Evolutionary conservation across 2,797 vertebrate genomes (phyloP), one percentile per base, ranked within the genome.

Genomic region (Sebastes umbrosus): DNA sequence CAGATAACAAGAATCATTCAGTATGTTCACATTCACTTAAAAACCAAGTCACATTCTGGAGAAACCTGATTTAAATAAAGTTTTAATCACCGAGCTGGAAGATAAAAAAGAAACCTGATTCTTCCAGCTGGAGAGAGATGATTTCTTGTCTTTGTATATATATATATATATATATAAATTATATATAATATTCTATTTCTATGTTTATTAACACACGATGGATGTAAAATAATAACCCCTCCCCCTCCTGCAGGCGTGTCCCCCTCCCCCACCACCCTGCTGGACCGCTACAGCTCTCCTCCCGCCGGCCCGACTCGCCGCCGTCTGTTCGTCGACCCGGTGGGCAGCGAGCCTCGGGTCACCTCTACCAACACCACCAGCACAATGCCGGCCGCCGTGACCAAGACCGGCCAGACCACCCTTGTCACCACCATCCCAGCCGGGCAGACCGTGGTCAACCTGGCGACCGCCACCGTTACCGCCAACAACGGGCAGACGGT

Each of bases 401-500:
- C 84, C 39, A 90, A 93, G 58, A 78, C 85, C 13, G 78, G 92
- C 0, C 97, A 96, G 73, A 50, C 90, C n/a, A 87, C 94, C 0
- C 73, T 97, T 4, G 95, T 97, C 36, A 93, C 89, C 3, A 31
- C 97, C 13, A 97, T 98, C 0, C 96, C 97, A 24, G 96, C 97
- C 0, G 97, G 97, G 8, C 98, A 98, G 95, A 98, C 97, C 0
- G 93, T 99, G 88, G 97, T 98, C n/a, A 97, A 97, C 0, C 96
- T 98, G 94, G 97, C 96, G 13, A 97, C 97, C 0, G 97, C 97
- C 57, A 98, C 97, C 0, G 96, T 98, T 16, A 97, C 97, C 0
- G 97, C 97, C 84, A 98, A 97, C 84, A 98, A 97, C 0, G 97
- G 97, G 39, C 97, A 98, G 79, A 98, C 97, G 0, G 96, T 98